Conservation (phyloP, 2,113 vertebrate genomes). For the Anarhynchus alexandrinus region DNA sequence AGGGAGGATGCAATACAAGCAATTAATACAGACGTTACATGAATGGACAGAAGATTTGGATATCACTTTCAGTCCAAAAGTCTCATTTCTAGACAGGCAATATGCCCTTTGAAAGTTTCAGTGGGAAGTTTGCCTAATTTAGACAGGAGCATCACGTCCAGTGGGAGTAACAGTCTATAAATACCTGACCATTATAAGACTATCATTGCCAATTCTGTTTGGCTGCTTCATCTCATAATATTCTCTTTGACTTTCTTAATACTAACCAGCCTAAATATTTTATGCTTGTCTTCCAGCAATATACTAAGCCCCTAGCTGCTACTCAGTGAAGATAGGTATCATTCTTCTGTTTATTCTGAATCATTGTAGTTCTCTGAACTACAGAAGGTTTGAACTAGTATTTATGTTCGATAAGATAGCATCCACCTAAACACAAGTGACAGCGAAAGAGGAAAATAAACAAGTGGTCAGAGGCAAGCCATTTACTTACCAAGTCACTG, state of each 20-base stretch:
- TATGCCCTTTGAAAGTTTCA: not conserved
- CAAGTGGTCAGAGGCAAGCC: not conserved
- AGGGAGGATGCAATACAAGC: not conserved
- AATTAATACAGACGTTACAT: not conserved
- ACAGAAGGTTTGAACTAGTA: not conserved
- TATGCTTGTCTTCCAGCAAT: conserved; percentile 42
- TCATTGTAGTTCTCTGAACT: conserved; percentile 1
- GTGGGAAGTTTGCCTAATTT: not conserved
- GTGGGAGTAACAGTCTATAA: conserved; percentile 9
- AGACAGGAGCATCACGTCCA: not conserved
- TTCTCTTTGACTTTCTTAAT: conserved; percentile 50
- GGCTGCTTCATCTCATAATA: conserved; percentile 38
- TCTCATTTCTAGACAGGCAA: not conserved
- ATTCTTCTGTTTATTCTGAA: conserved; percentile 36
- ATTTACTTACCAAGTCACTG: not conserved
- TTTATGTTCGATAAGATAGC: not conserved
- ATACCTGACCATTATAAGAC: conserved; percentile 13
- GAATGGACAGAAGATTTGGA: not conserved
- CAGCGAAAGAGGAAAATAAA: not conserved
- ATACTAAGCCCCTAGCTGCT: not conserved
- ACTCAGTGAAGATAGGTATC: not conserved
- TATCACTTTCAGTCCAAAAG: not conserved
- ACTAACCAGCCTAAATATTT: conserved; percentile 60
- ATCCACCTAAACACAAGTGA: not conserved
- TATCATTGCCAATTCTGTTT: conserved; percentile 52